These are phyloP conservation scores for Stenodema calcarata DNA, from an alignment of 2,888 invertebrate species.

Conservation along the genomic window DNA sequence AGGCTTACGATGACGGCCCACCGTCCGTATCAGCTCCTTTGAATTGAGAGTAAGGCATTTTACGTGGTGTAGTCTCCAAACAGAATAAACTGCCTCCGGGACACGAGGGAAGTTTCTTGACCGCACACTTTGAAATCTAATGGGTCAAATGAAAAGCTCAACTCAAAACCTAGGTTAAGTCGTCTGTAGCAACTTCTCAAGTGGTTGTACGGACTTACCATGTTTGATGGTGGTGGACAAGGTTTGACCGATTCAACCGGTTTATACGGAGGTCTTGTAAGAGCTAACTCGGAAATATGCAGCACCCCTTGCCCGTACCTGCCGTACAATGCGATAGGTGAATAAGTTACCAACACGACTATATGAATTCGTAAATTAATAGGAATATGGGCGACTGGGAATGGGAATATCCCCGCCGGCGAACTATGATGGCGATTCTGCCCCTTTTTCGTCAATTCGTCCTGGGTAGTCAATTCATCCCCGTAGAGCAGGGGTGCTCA, in stretches of 20 bases:
- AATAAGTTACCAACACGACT: too few species aligned
- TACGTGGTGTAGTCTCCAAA: neutral
- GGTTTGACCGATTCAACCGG: neutral
- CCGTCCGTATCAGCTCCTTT: conserved; percentile 33
- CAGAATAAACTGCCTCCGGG: neutral
- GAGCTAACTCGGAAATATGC: conserved; percentile 24
- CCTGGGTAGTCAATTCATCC: too few species aligned
- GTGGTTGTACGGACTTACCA: conserved; percentile 16
- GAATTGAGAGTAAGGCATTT: conserved; percentile 33
- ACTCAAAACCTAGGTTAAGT: too few species aligned
- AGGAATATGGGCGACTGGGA: too few species aligned
- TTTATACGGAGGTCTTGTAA: conserved; percentile 1
- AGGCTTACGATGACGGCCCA: conserved; percentile 8
- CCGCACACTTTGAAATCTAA: neutral
- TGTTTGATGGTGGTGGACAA: conserved; percentile 26
- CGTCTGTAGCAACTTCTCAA: too few species aligned
- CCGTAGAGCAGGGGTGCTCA: too few species aligned
- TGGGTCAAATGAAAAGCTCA: too few species aligned
- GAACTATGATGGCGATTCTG: too few species aligned
- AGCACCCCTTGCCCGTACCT: conserved; percentile 45
- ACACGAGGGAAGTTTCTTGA: neutral
- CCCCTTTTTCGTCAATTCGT: too few species aligned
- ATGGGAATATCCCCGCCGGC: too few species aligned
- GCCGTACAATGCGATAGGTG: neutral
- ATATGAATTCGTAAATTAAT: too few species aligned